Conservation (phyloP, 2,797 vertebrate species). For the Gila robusta region DNA sequence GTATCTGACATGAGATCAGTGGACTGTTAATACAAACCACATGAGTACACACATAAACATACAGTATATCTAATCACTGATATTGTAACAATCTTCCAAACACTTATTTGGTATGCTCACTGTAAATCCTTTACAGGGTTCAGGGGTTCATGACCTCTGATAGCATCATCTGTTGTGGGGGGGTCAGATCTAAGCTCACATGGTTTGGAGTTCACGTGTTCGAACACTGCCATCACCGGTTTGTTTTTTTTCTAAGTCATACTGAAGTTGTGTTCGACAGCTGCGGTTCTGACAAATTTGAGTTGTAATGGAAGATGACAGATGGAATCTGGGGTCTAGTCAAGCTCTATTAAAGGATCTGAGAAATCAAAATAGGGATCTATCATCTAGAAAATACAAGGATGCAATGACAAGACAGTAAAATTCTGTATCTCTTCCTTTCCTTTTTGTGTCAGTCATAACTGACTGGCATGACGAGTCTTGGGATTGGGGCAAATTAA, state of each 20-base stretch:
- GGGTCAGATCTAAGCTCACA: slow-evolving; percentile 37
- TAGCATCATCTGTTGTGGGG: slow-evolving; percentile 2
- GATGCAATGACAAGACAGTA: background rate
- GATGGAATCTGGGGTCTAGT: slow-evolving; percentile 15
- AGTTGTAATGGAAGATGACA: slow-evolving; percentile 11
- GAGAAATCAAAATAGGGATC: slow-evolving; percentile 27
- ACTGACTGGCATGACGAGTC: background rate
- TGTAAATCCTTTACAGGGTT: slow-evolving; percentile 26
- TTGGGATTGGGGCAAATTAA: background rate
- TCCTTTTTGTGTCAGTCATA: background rate
- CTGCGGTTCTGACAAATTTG: slow-evolving; percentile 24
- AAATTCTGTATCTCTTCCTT: background rate
- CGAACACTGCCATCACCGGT: background rate
- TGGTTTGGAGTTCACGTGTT: background rate
- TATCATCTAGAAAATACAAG: slow-evolving; percentile 10
- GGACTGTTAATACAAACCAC: slow-evolving; percentile 24
- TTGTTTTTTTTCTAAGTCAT: background rate
- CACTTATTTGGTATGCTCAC: slow-evolving; percentile 2
- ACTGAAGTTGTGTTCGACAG: slow-evolving; percentile 18
- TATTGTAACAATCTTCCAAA: background rate
- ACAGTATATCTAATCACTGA: background rate
- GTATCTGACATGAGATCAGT: slow-evolving; percentile 11
- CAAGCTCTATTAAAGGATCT: slow-evolving; percentile 33
- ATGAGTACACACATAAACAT: background rate
- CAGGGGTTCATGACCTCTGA: slow-evolving; percentile 12